Evolutionary conservation across 2,113 vertebrate genomes (phyloP), one percentile per base, ranked within the genome.

Genomic region (Procavia capensis): DNA sequence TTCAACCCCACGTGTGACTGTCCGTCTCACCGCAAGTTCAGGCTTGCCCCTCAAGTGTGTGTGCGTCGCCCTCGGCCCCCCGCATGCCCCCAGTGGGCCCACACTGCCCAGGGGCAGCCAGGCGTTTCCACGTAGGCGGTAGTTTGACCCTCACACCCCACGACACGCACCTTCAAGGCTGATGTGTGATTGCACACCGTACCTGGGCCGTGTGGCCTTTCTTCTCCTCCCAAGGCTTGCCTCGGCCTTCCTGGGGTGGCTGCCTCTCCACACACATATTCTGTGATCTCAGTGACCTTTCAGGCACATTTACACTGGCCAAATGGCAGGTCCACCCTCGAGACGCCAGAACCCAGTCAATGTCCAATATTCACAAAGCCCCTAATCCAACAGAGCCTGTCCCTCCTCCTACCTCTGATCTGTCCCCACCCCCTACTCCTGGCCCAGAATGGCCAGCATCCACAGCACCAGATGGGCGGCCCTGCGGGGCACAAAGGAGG

Each of bases 281-380:
- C 97, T 96, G 97, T 98, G 98, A 98, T 98, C 98, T 97, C 98
- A 54, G 85, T 98, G 98, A 99, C 98, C 98, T 99, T 99, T 98
- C 95, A 91, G 98, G 90, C 0, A 98, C 98, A 98, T 98, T 98
- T 98, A 98, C 98, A 84, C 98, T 98, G 98, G 97, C 97, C 98
- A 98, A 98, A 98, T 98, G 98, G 98, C 98, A 98, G 98, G 90
- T 13, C 95, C 29, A 76, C 96, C 95, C 95, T 84, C 31, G 95
- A 91, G 97, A 90, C 96, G 97, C 95, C 91, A 61, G 96, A 22
- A 90, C 82, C 0, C 0, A 96, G 96, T 98, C 98, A 97, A 97
- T 97, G 98, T 96, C 98, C 41, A 95, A 93, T 98, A 97, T 98
- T 94, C 95, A 92, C 95, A 93, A 98, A 98, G 97, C 50, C 74